Percentiles rank a stretch among this genome's conserved stretches.
Conservation (phyloP, 1,140 invertebrate genomes). For the Sesamia nonagrioides region DNA sequence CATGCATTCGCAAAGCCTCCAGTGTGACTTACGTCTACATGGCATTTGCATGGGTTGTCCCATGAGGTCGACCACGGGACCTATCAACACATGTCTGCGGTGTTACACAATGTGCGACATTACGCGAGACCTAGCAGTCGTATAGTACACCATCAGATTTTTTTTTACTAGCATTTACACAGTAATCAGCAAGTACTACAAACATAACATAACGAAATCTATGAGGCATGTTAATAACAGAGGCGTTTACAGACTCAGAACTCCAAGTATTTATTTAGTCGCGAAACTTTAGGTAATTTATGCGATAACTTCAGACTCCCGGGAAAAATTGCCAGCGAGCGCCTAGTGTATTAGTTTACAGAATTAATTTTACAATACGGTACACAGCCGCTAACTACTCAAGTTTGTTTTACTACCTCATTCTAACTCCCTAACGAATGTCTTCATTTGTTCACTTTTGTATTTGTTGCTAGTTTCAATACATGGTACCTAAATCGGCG, state of each 20-base stretch:
- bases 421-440: background rate
- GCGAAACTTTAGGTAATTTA: constrained; percentile 25
- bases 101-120: no score
- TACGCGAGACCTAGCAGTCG: background rate
- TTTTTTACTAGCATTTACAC: background rate
- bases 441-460: constrained; percentile 11
- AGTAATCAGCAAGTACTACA: background rate
- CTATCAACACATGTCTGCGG: no score
- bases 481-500: background rate
- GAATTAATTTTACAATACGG: constrained; percentile 6
- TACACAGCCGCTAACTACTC: background rate
- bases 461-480: background rate
- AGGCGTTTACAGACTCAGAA: background rate
- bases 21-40: background rate
- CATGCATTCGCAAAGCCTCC: no score
- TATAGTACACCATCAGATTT: background rate
- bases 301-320: constrained; percentile 21
- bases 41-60: constrained; percentile 1
- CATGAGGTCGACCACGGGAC: background rate
- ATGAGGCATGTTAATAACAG: background rate
- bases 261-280: constrained; percentile 34
- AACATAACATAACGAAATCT: constrained; percentile 2
- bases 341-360: background rate
- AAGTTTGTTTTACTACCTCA: background rate
- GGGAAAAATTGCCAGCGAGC: constrained; percentile 13